phyloP scores from a whole-genome alignment of 2,797 vertebrate genomes.

The Sus cebifrons region DNA sequence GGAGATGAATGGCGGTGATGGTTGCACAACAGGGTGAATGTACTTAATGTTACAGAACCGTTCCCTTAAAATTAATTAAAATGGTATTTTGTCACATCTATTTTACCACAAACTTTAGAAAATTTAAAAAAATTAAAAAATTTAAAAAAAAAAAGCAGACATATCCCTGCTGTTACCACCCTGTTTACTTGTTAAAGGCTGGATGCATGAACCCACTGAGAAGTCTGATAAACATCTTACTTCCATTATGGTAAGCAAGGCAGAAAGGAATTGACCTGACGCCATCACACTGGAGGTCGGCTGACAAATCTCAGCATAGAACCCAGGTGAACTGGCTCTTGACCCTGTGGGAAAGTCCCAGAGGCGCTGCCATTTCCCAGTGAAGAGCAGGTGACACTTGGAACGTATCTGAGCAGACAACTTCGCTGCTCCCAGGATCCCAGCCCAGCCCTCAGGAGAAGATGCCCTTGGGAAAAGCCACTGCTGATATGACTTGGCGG shows the following conservation, averaged over 20 bases:
- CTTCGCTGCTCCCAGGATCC: not conserved
- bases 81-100: not conserved
- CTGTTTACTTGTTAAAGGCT: not conserved
- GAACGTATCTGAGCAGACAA: not conserved
- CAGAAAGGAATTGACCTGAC: not conserved
- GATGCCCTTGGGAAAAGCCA: not conserved
- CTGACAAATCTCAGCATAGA: not conserved
- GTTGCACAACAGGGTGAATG: not conserved
- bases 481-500: not conserved
- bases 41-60: not conserved
- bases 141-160: not conserved
- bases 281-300: not conserved
- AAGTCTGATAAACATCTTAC: not conserved
- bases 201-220: not conserved
- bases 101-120: slow-evolving; percentile 41
- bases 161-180: not conserved
- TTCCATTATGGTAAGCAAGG: not conserved
- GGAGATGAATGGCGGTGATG: too few relatives aligned
- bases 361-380: not conserved
- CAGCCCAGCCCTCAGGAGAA: not conserved
- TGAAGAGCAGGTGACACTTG: not conserved
- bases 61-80: not conserved
- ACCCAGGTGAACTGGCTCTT: not conserved
- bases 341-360: not conserved
- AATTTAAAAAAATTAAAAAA: too few relatives aligned